Base-by-base conservation (phyloP, 1,140 invertebrate species). In the Sinonovacula constricta region DNA sequence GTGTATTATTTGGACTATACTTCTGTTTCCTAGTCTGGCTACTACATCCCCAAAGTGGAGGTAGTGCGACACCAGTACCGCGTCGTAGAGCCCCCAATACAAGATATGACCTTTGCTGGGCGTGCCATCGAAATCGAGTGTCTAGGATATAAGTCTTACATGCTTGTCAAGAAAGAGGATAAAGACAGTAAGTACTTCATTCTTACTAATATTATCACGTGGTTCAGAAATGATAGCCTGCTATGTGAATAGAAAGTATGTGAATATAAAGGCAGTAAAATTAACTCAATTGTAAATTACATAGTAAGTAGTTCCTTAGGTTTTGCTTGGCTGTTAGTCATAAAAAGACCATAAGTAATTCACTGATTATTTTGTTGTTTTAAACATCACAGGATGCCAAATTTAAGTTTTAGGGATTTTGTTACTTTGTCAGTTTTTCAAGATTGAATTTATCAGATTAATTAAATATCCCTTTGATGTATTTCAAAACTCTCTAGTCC, bases 1-100 rank as follows among this genome's bases (percentile, higher is more conserved):
- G n/a, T n/a, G n/a, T n/a, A n/a, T n/a, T n/a, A n/a, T n/a, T n/a
- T n/a, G n/a, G n/a, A n/a, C n/a, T n/a, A n/a, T n/a, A n/a, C n/a
- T n/a, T n/a, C n/a, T n/a, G n/a, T n/a, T n/a, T 67, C 63, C 7
- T 76, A 90, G 89, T 79, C 83, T 93, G 95, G 95, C 3, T 95
- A 96, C 86, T 97, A 97, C 88, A 95, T 97, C 87, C 94, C 97
- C 2, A 93, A 96, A 81, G 96, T 95, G 39, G 92, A 94, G 78
- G 92, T 95, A 59, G 94, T 97, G 10, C 93, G 95, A 78, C 94
- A 95, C 83, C 94, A 94, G 24, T 95, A 97, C 94, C 93, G 92
- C 74, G 94, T 97, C 1, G 91, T 95, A n/a, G 90, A 92, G 36
- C 96, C 96, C 4, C 93, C 94, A 0, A 90, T 96, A 36, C 92